phyloP scores from a whole-genome alignment of 2,888 invertebrate species.

The Idaea straminata region DNA sequence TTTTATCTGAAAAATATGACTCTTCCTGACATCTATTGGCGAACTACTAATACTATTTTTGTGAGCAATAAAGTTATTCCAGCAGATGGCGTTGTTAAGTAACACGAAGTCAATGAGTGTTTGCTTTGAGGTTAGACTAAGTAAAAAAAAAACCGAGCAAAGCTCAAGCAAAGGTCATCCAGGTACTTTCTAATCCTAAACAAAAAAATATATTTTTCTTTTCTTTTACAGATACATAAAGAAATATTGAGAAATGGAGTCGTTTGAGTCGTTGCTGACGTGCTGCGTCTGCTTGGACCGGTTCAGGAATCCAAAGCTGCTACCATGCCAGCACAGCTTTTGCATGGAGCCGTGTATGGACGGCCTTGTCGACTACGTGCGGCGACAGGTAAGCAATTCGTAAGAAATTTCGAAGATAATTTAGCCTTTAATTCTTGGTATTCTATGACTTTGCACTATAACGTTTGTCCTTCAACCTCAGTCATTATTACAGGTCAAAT shows the following conservation, averaged over 20 bases:
- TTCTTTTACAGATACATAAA: conserved; percentile 59
- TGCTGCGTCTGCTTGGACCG: conserved; percentile 99
- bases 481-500: conserved; percentile 87
- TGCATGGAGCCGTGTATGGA: conserved; percentile 99
- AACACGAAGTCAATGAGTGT: too few species aligned
- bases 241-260: conserved; percentile 85
- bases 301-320: conserved; percentile 97
- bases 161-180: too few species aligned
- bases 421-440: background rate
- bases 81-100: too few species aligned
- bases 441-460: background rate
- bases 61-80: too few species aligned
- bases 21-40: too few species aligned
- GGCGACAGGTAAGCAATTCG: conserved; percentile 85
- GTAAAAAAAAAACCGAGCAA: too few species aligned
- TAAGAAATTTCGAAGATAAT: background rate
- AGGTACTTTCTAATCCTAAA: conserved; percentile 4
- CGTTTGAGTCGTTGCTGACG: conserved; percentile 97
- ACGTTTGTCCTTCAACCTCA: conserved; percentile 11
- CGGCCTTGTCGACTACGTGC: conserved; percentile 96
- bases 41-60: too few species aligned
- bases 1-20: too few species aligned
- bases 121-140: too few species aligned
- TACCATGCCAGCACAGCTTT: conserved; percentile 99
- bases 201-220: too few species aligned